These are phyloP conservation scores for Poecilia gillii DNA, from an alignment of 2,797 vertebrate genomes.

Conservation along the genomic window DNA sequence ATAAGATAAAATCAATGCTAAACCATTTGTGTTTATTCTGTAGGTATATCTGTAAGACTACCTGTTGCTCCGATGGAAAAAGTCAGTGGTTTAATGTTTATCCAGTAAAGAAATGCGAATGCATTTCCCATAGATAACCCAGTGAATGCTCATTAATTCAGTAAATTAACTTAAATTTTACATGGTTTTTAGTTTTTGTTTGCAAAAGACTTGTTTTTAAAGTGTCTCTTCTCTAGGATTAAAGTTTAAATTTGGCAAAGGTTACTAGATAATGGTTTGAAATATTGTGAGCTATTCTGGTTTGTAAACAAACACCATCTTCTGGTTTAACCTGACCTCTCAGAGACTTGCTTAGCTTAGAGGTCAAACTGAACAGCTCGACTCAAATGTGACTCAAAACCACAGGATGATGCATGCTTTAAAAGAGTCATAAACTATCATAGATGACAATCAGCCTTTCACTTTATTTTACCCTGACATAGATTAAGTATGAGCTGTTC, in stretches of 20 bases:
- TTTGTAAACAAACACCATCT: slow-evolving; percentile 30
- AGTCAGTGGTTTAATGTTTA: neutral
- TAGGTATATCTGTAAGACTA: neutral
- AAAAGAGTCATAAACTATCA: neutral
- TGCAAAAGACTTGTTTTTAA: neutral
- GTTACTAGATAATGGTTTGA: neutral
- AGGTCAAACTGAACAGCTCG: slow-evolving; percentile 41
- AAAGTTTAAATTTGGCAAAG: neutral
- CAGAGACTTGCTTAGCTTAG: slow-evolving; percentile 40
- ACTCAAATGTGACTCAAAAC: slow-evolving; percentile 14
- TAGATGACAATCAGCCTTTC: neutral
- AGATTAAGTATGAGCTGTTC: neutral
- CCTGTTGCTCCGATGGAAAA: neutral
- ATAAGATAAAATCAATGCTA: neutral
- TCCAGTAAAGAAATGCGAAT: neutral
- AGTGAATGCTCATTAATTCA: neutral
- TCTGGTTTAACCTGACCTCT: slow-evolving; percentile 23
- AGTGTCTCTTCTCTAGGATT: neutral
- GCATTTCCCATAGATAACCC: neutral
- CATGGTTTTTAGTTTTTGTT: neutral
- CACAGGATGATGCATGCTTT: neutral
- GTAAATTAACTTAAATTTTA: neutral
- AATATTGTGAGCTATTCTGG: neutral
- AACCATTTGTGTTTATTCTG: neutral
- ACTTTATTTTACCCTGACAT: neutral